Evolutionary conservation across 1,140 invertebrate species (phyloP), one percentile per base, ranked within the genome.

Genomic region (Panagrolaimus sp.): DNA sequence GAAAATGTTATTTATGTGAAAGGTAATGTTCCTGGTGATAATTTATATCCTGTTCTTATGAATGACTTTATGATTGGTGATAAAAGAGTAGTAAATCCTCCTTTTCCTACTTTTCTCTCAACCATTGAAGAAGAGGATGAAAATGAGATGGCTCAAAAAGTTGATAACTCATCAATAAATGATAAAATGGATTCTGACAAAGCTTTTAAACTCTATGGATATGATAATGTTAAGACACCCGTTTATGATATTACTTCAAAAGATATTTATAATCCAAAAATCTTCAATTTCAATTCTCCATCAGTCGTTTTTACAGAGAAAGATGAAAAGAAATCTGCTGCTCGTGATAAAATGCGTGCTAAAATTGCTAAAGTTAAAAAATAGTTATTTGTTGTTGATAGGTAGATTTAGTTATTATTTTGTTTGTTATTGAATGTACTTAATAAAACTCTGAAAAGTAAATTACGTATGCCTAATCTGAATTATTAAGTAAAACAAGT

Each of bases 321-420:
- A 14, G 74, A 81, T 43, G 72, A 73, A 20, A 81, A 72, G 23
- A 77, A 73, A 57, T 16, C 57, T 1, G 53, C 73, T 9, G 72
- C 72, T 23, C 63, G 81, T 45, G 79, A 81, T 65, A 72, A 73
- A 25, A 69, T 68, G 9, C 69, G 71, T 42, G 79, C 79, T 5
- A 81, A 81, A 48, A 76, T 74, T 25, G 79, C 79, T 13, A 83
- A 81, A 68, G 74, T 80, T 47, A 81, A 81, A 47, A 83, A 82
- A 67, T 75, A 74, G 63, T 63, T 47, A 64, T n/a, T 53, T 20
- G 53, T 73, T 71, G 63, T 69, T 70, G 43, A n/a, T 13, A 23
- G 45, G 45, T 66, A 66, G 43, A 66, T 66, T 27, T 44, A 44
- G 63, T 13, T 64, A 25, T 11, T 44, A 20, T 64, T 20, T 11